phyloP scores from a whole-genome alignment of 2,797 vertebrate species.

The Hoplostethus mediterraneus region DNA sequence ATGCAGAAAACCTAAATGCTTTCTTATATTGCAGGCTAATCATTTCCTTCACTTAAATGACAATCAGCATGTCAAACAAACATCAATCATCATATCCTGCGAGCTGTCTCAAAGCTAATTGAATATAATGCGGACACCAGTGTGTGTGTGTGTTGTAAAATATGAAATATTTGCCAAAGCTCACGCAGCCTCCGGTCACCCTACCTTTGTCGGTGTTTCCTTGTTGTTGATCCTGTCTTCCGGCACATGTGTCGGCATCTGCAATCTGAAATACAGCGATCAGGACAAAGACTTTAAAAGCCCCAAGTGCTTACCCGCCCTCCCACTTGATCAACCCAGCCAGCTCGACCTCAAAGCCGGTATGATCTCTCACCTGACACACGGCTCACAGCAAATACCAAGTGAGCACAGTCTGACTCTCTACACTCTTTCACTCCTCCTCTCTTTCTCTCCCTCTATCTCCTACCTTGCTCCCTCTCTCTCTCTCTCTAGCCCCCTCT shows the following conservation, averaged over 20 bases:
- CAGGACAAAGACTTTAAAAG: constrained; percentile 43
- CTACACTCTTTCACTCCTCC: constrained; percentile 11
- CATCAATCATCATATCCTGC: background rate
- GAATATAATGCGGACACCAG: background rate
- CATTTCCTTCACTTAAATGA: background rate
- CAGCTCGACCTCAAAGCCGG: constrained; percentile 25
- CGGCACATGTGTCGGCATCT: constrained; percentile 84
- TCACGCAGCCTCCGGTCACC: background rate
- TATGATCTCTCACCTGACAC: constrained; percentile 77
- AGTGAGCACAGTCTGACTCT: constrained; percentile 47
- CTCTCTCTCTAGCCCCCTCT: background rate
- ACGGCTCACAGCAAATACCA: constrained; percentile 62
- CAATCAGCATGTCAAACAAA: constrained; percentile 1
- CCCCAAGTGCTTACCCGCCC: constrained; percentile 16
- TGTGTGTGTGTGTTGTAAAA: too few relatives aligned
- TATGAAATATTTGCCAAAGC: background rate
- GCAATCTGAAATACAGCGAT: constrained; percentile 70
- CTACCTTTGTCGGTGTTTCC: constrained; percentile 70
- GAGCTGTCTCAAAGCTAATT: background rate
- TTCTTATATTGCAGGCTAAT: background rate
- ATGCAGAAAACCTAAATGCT: background rate
- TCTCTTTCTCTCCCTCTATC: background rate
- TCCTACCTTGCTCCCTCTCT: constrained; percentile 8
- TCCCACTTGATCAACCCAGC: constrained; percentile 52
- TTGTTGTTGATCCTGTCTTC: constrained; percentile 69